Percentiles rank a stretch among this genome's conserved stretches.
Conservation (phyloP, 2,888 invertebrate genomes). For the Phortica okadai region DNA sequence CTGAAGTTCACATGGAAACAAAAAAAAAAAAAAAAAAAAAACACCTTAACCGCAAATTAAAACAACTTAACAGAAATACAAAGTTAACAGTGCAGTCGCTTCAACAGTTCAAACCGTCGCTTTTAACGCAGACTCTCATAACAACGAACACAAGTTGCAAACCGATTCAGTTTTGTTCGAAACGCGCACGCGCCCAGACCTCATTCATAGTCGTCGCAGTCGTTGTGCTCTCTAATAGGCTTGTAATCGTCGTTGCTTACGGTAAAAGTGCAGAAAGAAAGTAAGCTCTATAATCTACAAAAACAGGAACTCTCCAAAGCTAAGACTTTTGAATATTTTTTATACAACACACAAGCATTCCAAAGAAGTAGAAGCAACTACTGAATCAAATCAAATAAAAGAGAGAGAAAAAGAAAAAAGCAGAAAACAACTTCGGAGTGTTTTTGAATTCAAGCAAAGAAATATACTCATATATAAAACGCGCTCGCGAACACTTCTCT, state of each 20-base stretch:
- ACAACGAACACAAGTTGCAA: slow-evolving; percentile 55
- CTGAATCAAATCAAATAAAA: not conserved
- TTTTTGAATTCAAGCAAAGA: slow-evolving; percentile 64
- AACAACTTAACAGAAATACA: not conserved
- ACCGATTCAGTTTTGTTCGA: slow-evolving; percentile 67
- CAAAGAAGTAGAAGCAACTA: not conserved
- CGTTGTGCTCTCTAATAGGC: slow-evolving; percentile 1
- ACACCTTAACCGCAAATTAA: not conserved
- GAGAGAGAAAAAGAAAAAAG: too few species aligned
- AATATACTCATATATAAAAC: slow-evolving; percentile 63
- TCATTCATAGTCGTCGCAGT: slow-evolving; percentile 18
- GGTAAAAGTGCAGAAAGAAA: slow-evolving; percentile 33
- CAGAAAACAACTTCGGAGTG: slow-evolving; percentile 53
- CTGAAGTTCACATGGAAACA: too few species aligned
- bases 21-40: not conserved
- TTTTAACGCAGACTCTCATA: slow-evolving; percentile 51
- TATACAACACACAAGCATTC: not conserved
- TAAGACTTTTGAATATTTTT: not conserved
- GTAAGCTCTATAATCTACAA: slow-evolving; percentile 27
- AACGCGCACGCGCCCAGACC: slow-evolving; percentile 63
- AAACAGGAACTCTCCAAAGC: slow-evolving; percentile 10
- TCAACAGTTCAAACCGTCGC: slow-evolving; percentile 47
- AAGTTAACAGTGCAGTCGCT: slow-evolving; percentile 12
- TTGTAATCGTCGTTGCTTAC: not conserved
- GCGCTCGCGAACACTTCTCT: slow-evolving; percentile 21